Percentiles rank a stretch among this genome's conserved stretches.
Evolutionary conservation across 2,888 invertebrate species (phyloP).

Genomic region (Phlogophora meticulosa): DNA sequence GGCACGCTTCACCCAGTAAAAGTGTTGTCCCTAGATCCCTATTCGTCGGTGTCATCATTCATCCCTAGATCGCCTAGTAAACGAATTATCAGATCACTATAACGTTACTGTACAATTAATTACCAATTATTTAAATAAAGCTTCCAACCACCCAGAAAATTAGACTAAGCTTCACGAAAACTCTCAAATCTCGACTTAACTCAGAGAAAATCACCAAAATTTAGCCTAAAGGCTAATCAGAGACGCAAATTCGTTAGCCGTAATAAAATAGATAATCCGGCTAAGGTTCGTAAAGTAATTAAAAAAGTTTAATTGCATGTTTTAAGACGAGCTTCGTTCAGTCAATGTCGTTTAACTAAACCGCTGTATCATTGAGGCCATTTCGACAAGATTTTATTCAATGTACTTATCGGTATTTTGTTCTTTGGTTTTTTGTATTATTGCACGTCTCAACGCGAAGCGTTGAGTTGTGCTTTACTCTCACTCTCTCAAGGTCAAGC

Average conservation of each 20-base stretch:
- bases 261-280: constrained; percentile 73
- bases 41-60: no score
- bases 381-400: constrained; percentile 11
- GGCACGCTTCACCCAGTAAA: no score
- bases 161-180: constrained; percentile 19
- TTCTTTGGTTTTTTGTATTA: not conserved
- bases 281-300: constrained; percentile 77
- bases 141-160: constrained; percentile 24
- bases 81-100: no score
- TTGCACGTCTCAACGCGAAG: no score
- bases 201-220: constrained; percentile 48
- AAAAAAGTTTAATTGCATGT: constrained; percentile 83
- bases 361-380: constrained; percentile 70
- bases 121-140: constrained; percentile 1
- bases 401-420: constrained; percentile 1
- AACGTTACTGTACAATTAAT: not conserved
- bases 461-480: no score
- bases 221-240: constrained; percentile 59
- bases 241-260: constrained; percentile 60
- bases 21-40: no score
- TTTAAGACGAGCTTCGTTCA: constrained; percentile 64
- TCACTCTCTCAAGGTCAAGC: no score
- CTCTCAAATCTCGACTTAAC: constrained; percentile 35
- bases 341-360: constrained; percentile 75
- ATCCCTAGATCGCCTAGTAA: no score